Evolutionary conservation across 2,113 vertebrate species (phyloP).

Genomic region (Hyla sarda): DNA sequence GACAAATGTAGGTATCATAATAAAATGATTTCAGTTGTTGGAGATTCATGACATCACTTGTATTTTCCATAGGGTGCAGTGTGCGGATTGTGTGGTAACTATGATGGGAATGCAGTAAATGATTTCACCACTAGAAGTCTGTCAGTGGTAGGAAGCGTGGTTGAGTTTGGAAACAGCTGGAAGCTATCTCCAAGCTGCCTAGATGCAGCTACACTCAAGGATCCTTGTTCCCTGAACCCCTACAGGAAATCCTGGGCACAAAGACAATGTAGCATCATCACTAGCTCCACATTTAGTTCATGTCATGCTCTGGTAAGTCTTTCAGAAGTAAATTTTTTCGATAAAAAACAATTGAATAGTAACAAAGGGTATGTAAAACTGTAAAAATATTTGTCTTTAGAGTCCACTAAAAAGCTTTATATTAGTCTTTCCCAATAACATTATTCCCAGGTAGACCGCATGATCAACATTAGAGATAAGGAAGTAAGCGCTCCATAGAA

Average conservation of each 20-base stretch:
- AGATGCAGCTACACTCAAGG: conserved; percentile 65
- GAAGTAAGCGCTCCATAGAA: too few species aligned
- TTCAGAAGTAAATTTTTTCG: conserved; percentile 22
- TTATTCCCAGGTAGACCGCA: too few species aligned
- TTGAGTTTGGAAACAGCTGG: conserved; percentile 83
- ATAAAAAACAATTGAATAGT: neutral
- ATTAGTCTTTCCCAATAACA: too few species aligned
- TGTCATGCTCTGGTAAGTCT: conserved; percentile 76
- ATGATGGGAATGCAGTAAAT: conserved; percentile 73
- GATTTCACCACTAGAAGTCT: conserved; percentile 79
- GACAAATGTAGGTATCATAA: too few species aligned
- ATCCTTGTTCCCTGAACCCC: conserved; percentile 74
- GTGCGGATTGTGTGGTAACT: conserved; percentile 81
- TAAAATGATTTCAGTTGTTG: too few species aligned
- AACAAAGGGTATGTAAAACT: neutral
- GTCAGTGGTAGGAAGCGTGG: conserved; percentile 71
- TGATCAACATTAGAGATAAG: too few species aligned
- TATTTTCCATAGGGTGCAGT: conserved; percentile 68
- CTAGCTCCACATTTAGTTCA: conserved; percentile 66
- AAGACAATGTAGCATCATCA: conserved; percentile 78
- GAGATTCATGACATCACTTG: neutral
- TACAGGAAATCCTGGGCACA: conserved; percentile 79
- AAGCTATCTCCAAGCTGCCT: conserved; percentile 76
- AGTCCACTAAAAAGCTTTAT: too few species aligned
- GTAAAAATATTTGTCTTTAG: neutral